Percentiles rank a stretch among this genome's conserved stretches.
phyloP scores from a whole-genome alignment of 2,888 invertebrate genomes.

The Lepidochitona cinerea region DNA sequence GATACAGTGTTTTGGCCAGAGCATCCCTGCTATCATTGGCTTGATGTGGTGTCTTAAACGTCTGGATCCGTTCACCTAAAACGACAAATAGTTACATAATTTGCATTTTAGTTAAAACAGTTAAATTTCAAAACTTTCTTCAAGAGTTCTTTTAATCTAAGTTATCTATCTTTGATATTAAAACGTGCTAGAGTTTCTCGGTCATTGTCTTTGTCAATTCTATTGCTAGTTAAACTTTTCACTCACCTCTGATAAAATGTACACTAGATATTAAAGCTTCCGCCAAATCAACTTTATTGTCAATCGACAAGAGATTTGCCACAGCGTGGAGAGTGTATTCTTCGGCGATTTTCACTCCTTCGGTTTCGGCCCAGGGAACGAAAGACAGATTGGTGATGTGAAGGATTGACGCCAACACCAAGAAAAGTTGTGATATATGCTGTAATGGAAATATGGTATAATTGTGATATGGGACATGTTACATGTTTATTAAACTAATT shows the following conservation, averaged over 20 bases:
- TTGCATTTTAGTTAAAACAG: too few species aligned
- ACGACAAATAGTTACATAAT: not conserved
- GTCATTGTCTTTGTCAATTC: too few species aligned
- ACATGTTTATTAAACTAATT: too few species aligned
- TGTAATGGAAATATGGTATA: constrained; percentile 33
- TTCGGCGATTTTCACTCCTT: constrained; percentile 54
- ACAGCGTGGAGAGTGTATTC: constrained; percentile 55
- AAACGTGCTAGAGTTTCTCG: too few species aligned
- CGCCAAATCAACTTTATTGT: constrained; percentile 48
- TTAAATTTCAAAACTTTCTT: too few species aligned
- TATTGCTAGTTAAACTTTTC: too few species aligned
- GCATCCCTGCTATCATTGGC: constrained; percentile 53
- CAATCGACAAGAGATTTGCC: constrained; percentile 50
- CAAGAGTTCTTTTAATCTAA: too few species aligned
- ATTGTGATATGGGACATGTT: too few species aligned
- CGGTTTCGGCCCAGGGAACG: constrained; percentile 53
- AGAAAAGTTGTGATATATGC: constrained; percentile 56
- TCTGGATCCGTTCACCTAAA: constrained; percentile 48
- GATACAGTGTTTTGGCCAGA: constrained; percentile 50
- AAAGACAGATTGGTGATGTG: constrained; percentile 62
- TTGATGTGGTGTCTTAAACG: constrained; percentile 47
- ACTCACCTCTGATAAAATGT: constrained; percentile 44
- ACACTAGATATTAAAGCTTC: constrained; percentile 52
- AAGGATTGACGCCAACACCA: constrained; percentile 56
- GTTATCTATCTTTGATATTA: too few species aligned